Evolutionary conservation across 2,113 vertebrate species (phyloP).

Genomic region (Rhipidura dahli): DNA sequence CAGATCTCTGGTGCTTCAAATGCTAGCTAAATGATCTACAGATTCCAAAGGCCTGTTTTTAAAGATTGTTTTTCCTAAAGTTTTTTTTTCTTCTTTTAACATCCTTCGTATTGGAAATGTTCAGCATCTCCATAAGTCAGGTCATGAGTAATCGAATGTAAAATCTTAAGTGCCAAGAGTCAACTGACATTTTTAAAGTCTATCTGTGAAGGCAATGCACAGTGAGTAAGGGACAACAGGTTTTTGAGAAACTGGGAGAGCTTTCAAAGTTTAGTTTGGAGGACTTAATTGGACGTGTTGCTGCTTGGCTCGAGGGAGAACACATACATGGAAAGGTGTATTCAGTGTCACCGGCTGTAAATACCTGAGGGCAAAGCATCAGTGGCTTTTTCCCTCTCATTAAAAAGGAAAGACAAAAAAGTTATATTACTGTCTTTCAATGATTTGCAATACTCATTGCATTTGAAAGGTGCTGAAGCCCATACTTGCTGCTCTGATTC

Average conservation of each 20-base stretch:
- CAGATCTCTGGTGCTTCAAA: neutral
- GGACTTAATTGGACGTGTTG: neutral
- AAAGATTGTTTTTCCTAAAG: neutral
- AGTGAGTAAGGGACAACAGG: neutral
- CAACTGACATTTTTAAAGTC: neutral
- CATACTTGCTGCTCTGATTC: neutral
- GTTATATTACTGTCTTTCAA: neutral
- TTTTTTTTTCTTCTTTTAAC: neutral
- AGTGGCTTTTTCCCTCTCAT: neutral
- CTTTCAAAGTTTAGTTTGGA: neutral
- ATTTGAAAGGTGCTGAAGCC: conserved; percentile 26
- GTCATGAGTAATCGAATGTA: neutral
- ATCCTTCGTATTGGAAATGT: neutral
- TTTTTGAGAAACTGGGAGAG: neutral
- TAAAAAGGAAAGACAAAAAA: neutral
- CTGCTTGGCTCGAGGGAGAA: neutral
- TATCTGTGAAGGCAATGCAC: neutral
- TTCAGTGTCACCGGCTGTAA: neutral
- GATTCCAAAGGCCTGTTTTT: neutral
- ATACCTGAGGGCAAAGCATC: neutral
- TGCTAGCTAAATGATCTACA: neutral
- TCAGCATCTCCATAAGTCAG: neutral
- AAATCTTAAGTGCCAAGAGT: neutral
- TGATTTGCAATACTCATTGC: neutral
- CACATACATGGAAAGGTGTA: neutral